These are phyloP conservation scores for Papilio elwesi DNA, from an alignment of 2,888 invertebrate species.

Conservation along the genomic window DNA sequence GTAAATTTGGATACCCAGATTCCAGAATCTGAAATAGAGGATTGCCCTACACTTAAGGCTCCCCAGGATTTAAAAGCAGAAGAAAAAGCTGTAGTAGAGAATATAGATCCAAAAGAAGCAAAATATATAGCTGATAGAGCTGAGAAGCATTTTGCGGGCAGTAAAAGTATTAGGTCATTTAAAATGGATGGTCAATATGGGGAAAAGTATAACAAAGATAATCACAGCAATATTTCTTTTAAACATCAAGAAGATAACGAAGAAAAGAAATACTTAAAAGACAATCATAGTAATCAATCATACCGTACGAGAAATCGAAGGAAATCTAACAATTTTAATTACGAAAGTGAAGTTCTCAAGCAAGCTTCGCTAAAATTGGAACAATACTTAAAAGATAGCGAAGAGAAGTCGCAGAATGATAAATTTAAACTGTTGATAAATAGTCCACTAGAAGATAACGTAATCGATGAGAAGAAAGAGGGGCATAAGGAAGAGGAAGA, in stretches of 20 bases:
- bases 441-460: conserved; percentile 63
- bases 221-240: conserved; percentile 71
- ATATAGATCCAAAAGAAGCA: conserved; percentile 70
- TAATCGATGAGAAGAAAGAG: conserved; percentile 57
- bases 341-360: conserved; percentile 84
- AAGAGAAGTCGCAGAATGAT: conserved; percentile 56
- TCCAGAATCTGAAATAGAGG: conserved; percentile 80
- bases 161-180: conserved; percentile 71
- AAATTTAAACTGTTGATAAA: conserved; percentile 68
- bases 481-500: conserved; percentile 50
- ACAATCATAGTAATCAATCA: conserved; percentile 78
- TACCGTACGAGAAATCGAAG: conserved; percentile 63
- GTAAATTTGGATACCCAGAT: conserved; percentile 69
- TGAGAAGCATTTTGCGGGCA: conserved; percentile 68
- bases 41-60: conserved; percentile 79
- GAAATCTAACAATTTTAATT: conserved; percentile 84
- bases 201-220: conserved; percentile 72
- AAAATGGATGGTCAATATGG: conserved; percentile 75
- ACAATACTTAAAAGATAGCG: conserved; percentile 75
- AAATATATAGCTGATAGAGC: conserved; percentile 72
- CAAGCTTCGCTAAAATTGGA: conserved; percentile 82
- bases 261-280: conserved; percentile 74
- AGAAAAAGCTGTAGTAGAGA: conserved; percentile 75
- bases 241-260: conserved; percentile 72
- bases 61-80: conserved; percentile 81